Conservation (phyloP, 2,797 vertebrate species). For the Tangara arthus region DNA sequence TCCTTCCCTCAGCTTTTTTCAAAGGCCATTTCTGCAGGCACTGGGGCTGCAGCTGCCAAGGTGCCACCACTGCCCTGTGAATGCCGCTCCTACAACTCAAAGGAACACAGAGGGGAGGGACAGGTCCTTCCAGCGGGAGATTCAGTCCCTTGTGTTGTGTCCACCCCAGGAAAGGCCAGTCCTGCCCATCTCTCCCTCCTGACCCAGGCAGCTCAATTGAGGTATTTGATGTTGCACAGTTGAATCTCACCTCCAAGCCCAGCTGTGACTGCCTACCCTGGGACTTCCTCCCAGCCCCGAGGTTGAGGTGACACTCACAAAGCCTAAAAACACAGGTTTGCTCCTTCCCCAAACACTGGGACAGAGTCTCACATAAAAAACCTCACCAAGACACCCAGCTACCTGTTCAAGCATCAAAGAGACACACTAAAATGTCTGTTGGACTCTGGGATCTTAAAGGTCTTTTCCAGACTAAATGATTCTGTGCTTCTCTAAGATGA, state of each 20-base stretch:
- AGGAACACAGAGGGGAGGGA: neutral
- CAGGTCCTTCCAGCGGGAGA: neutral
- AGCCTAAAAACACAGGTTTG: accelerated
- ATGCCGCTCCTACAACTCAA: accelerated
- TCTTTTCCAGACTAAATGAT: neutral
- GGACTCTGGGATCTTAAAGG: neutral
- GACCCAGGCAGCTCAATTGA: neutral
- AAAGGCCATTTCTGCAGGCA: neutral
- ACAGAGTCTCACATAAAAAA: neutral
- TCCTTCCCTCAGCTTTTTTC: neutral
- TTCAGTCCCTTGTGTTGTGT: too few species aligned
- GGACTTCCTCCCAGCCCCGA: neutral
- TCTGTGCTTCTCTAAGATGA: neutral
- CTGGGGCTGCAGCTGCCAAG: neutral
- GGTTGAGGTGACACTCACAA: neutral
- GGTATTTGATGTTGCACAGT: neutral
- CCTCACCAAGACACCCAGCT: neutral
- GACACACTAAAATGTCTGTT: neutral
- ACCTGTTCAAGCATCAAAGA: neutral
- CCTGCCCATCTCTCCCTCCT: neutral
- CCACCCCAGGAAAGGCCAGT: neutral
- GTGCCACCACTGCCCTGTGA: neutral
- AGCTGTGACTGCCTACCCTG: neutral
- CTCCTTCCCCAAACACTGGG: neutral
- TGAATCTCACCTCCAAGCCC: neutral